These are phyloP conservation scores for Sebastes minor DNA, from an alignment of 2,797 vertebrate species.

Conservation along the genomic window DNA sequence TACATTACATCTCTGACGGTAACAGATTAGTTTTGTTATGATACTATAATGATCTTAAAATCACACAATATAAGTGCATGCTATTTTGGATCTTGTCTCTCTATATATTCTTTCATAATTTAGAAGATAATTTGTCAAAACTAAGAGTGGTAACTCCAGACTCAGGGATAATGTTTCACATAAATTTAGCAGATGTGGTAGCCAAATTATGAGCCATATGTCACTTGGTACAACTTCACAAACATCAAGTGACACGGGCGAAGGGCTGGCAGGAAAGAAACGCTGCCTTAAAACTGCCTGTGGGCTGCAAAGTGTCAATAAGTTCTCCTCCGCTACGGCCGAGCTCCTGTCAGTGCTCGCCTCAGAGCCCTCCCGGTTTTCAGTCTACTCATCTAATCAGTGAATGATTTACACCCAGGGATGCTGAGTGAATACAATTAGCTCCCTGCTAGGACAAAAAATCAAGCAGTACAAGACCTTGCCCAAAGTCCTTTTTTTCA, in stretches of 20 bases:
- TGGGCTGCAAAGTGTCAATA: slow-evolving; percentile 5
- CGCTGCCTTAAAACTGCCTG: background rate
- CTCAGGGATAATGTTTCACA: background rate
- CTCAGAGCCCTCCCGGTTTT: slow-evolving; percentile 24
- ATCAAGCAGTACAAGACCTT: slow-evolving; percentile 17
- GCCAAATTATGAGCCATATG: background rate
- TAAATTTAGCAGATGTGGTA: background rate
- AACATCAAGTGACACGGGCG: background rate
- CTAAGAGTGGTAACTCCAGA: background rate
- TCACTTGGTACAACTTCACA: background rate
- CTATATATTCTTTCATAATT: background rate
- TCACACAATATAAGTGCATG: too few relatives aligned
- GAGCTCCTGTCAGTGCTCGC: slow-evolving; percentile 9
- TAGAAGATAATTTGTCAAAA: background rate
- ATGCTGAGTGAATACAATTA: slow-evolving; percentile 60
- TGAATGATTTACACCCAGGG: slow-evolving; percentile 42
- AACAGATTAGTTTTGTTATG: background rate
- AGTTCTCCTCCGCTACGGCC: background rate
- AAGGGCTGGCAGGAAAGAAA: slow-evolving; percentile 3
- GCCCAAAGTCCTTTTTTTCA: slow-evolving; percentile 5
- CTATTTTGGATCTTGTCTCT: background rate
- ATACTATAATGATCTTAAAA: background rate
- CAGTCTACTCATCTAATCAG: slow-evolving; percentile 45
- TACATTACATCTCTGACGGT: too few relatives aligned
- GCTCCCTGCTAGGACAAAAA: slow-evolving; percentile 39